Base-by-base conservation (phyloP, 2,113 vertebrate species). In the Chunga burmeisteri region DNA sequence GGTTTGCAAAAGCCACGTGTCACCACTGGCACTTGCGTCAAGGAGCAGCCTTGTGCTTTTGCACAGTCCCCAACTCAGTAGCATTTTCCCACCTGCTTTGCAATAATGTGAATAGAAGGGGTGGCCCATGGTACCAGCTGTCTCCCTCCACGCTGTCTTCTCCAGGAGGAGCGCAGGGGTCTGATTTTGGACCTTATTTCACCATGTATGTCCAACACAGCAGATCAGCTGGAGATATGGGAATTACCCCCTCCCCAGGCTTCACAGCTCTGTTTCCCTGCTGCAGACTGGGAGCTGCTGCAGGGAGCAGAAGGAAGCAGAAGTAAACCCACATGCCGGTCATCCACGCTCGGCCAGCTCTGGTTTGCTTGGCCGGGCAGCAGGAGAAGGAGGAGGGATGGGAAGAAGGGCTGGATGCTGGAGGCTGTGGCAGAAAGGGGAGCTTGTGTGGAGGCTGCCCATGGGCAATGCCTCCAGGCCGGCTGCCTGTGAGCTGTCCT, bases 381-480 rank as follows among this genome's bases (percentile, higher is more conserved):
- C 1, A 6, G 61, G 42, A 89, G 38, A 7, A 49, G 32, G 12
- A 59, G 32, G 15, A 72, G 15, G 19, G 36, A 21, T n/a, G 29
- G 52, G 27, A 72, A 32, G n/a, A 75, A 77, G 36, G 17, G 22
- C 36, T 84, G 23, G 32, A 12, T 61, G 40, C 38, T 1, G 4
- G n/a, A 81, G 40, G 30, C 70, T 66, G 70, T 44, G 40, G 36
- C 52, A 88, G 19, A 63, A 86, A 72, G 14, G 6, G 21, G 16
- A 67, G n/a, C 50, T 34, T 2, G 21, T 21, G 6, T n/a, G 44
- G 25, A 81, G 16, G 38, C 4, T 70, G 26, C 27, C 17, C 23
- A 13, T 2, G 8, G 11, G 6, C 3, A 3, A 58, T 53, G 26
- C 0, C 1, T 79, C 47, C 80, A 66, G 46, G 15, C n/a, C 1